Base-by-base conservation (phyloP, 1,140 invertebrate genomes). In the Acromyrmex echinatior region DNA sequence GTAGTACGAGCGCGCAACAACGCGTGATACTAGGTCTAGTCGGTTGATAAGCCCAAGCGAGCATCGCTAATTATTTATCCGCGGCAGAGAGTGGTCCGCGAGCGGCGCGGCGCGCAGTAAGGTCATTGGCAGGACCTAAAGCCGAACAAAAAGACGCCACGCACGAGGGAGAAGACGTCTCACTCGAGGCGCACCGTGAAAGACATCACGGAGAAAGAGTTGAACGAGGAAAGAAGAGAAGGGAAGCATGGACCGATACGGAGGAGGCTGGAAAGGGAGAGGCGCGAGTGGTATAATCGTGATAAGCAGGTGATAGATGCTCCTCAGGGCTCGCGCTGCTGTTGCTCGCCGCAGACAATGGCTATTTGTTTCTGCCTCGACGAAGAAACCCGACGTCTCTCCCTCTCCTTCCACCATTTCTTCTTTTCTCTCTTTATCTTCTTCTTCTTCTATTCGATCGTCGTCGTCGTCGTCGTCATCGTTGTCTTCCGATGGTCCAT, bases 291-390 rank as follows among this genome's bases (percentile, higher is more conserved):
- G 95, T 95, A 95, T 95, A 95, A 95, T 95, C 95, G 92, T 95
- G 95, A 95, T 95, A 95, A 95, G 95, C 95, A 95, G 95, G 95
- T 95, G 95, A 95, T 95, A 95, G 94, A 95, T 95, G 94, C 94
- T 92, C 93, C 92, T 94, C 87, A 89, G 93, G 92, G 93, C 91
- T 91, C 93, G 82, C 94, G 94, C 92, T 93, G 94, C 92, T 89
- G 88, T 93, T 91, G 88, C 90, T 88, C 92, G 87, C 87, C 91
- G 90, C 94, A 93, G 92, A 95, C 94, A 95, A 95, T 95, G 93
- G 95, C 95, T 95, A 95, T 95, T 95, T 95, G 94, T 95, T 95
- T 95, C 94, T 94, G 90, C 92, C 93, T 93, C 90, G 87, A 77
- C 89, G 78, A 89, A 91, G 85, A 88, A 87, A 82, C 86, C 25